phyloP scores from a whole-genome alignment of 2,113 vertebrate species.

The Oxygymnocypris stewartii region DNA sequence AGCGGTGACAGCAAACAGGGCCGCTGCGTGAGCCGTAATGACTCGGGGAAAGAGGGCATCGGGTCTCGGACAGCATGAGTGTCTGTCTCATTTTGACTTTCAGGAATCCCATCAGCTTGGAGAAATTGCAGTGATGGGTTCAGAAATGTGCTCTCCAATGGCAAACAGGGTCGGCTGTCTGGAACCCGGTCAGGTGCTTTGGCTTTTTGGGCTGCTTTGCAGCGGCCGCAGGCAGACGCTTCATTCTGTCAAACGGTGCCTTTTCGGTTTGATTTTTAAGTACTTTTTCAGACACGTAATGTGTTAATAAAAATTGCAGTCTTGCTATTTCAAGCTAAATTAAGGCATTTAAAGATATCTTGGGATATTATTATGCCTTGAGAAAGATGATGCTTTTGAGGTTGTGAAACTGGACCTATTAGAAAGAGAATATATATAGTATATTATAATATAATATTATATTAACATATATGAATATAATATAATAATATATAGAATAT shows the following conservation, averaged over 20 bases:
- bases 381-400: neutral
- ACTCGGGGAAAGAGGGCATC: slow-evolving; percentile 6
- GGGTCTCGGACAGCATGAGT: slow-evolving; percentile 1
- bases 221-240: neutral
- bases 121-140: slow-evolving; percentile 9
- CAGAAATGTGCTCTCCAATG: neutral
- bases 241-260: neutral
- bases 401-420: too few species aligned
- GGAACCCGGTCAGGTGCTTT: neutral
- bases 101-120: slow-evolving; percentile 29
- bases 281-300: neutral
- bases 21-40: neutral
- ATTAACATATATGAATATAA: too few species aligned
- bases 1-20: neutral
- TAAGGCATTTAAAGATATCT: neutral
- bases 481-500: too few species aligned
- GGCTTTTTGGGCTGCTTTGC: neutral
- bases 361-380: neutral
- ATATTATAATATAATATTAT: too few species aligned
- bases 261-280: neutral
- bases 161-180: neutral
- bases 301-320: neutral
- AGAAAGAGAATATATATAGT: too few species aligned
- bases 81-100: slow-evolving; percentile 26
- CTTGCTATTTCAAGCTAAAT: too few species aligned